These are phyloP conservation scores for Hydrolagus affinis DNA, from an alignment of 2,113 vertebrate species.

Conservation along the genomic window DNA sequence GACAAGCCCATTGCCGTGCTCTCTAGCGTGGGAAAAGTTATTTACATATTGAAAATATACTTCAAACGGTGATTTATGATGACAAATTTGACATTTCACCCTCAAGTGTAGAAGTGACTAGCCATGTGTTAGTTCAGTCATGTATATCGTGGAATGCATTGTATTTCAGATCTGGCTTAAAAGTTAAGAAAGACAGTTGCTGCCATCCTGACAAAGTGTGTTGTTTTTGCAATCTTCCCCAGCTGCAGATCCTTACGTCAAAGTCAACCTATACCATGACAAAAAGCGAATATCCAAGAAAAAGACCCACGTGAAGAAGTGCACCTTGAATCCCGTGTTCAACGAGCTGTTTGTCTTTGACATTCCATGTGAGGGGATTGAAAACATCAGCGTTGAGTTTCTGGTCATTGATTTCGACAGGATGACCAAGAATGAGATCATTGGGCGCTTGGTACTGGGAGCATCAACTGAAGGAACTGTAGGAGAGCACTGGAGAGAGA, in stretches of 20 bases:
- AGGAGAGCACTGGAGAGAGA: constrained; percentile 95
- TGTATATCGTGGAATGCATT: not conserved
- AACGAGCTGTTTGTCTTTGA: constrained; percentile 97
- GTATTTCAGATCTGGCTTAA: too few relatives aligned
- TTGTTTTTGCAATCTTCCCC: not conserved
- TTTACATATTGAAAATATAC: not conserved
- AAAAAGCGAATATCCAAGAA: constrained; percentile 96
- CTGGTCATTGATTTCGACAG: constrained; percentile 93
- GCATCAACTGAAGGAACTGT: constrained; percentile 71
- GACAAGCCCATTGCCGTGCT: too few relatives aligned
- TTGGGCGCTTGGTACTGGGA: constrained; percentile 76
- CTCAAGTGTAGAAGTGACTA: not conserved
- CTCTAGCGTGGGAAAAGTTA: not conserved
- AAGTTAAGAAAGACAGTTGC: not conserved
- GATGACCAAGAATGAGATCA: constrained; percentile 67
- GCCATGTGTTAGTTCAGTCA: not conserved
- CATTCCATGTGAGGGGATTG: constrained; percentile 78
- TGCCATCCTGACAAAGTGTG: not conserved
- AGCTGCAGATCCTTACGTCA: constrained; percentile 83
- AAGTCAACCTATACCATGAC: constrained; percentile 90
- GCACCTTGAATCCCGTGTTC: constrained; percentile 89
- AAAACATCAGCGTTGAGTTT: constrained; percentile 92
- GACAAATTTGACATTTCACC: not conserved
- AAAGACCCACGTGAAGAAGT: constrained; percentile 96
- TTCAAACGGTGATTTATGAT: not conserved